phyloP scores from a whole-genome alignment of 1,140 invertebrate genomes.

The Riptortus pedestris region DNA sequence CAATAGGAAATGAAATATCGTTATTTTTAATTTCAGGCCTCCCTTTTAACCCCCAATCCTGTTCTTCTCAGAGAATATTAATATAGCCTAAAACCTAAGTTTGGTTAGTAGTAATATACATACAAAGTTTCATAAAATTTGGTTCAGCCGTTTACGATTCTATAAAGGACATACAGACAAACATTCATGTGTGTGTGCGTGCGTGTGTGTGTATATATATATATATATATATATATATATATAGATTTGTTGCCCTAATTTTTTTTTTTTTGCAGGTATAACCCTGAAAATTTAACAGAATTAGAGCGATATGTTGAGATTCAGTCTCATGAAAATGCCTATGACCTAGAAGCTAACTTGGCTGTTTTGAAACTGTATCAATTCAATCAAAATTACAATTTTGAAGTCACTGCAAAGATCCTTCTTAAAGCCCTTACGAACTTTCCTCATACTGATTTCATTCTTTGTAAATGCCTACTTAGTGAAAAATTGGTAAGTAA shows the following conservation, averaged over 20 bases:
- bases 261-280: slow-evolving; percentile 59
- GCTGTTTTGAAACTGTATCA: slow-evolving; percentile 86
- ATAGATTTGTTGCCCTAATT: background rate
- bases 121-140: no score
- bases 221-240: no score
- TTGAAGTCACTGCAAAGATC: slow-evolving; percentile 71
- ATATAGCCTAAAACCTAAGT: no score
- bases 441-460: slow-evolving; percentile 92
- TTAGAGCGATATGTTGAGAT: slow-evolving; percentile 87
- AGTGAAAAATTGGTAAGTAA: slow-evolving; percentile 65
- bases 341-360: slow-evolving; percentile 92
- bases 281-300: slow-evolving; percentile 81
- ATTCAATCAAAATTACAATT: slow-evolving; percentile 78
- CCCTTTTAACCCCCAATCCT: no score
- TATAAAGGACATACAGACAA: no score
- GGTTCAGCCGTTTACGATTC: no score
- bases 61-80: no score
- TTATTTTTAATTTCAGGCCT: no score
- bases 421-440: slow-evolving; percentile 90
- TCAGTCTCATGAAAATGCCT: slow-evolving; percentile 84
- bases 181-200: no score
- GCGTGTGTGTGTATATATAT: no score
- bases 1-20: no score
- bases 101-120: no score
- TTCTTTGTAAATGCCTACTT: slow-evolving; percentile 89